These are phyloP conservation scores for Campylorhamphus procurvoides DNA, from an alignment of 2,113 vertebrate genomes.

Conservation along the genomic window DNA sequence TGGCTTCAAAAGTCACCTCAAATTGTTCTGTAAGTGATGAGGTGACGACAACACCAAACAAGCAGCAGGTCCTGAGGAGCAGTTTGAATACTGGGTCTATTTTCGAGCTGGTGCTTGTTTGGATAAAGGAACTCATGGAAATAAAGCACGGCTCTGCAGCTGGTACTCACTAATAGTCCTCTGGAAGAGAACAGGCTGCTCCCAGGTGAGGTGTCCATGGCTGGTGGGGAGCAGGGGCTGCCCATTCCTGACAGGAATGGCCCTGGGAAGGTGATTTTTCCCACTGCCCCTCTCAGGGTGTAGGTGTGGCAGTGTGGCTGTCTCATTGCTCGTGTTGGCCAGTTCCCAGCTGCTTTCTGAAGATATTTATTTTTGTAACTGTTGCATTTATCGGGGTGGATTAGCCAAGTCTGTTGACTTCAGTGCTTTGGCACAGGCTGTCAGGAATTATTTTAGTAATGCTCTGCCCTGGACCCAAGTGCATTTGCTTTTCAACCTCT, in stretches of 20 bases:
- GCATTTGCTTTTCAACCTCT: slow-evolving; percentile 71
- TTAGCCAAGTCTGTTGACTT: slow-evolving; percentile 71
- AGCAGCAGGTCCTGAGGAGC: not conserved
- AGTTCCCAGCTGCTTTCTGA: slow-evolving; percentile 55
- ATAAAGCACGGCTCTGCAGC: not conserved
- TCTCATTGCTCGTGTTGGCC: slow-evolving; percentile 12
- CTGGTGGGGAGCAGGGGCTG: not conserved
- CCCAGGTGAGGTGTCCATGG: not conserved
- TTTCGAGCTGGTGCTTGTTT: not conserved
- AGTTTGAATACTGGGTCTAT: not conserved
- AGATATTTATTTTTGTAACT: slow-evolving; percentile 73
- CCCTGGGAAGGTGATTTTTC: not conserved
- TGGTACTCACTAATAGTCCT: not conserved
- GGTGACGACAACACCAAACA: not conserved
- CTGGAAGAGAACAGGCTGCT: not conserved
- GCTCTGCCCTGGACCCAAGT: slow-evolving; percentile 65
- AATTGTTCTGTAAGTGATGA: not conserved
- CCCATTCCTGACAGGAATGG: not conserved
- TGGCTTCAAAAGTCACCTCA: not conserved
- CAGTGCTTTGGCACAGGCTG: slow-evolving; percentile 72
- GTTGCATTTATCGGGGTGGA: slow-evolving; percentile 59
- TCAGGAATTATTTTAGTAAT: slow-evolving; percentile 71
- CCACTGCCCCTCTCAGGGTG: not conserved
- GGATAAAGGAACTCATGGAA: not conserved
- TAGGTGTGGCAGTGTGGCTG: not conserved